Evolutionary conservation across 2,113 vertebrate genomes (phyloP), one percentile per base, ranked within the genome.

Genomic region (Scomber scombrus): DNA sequence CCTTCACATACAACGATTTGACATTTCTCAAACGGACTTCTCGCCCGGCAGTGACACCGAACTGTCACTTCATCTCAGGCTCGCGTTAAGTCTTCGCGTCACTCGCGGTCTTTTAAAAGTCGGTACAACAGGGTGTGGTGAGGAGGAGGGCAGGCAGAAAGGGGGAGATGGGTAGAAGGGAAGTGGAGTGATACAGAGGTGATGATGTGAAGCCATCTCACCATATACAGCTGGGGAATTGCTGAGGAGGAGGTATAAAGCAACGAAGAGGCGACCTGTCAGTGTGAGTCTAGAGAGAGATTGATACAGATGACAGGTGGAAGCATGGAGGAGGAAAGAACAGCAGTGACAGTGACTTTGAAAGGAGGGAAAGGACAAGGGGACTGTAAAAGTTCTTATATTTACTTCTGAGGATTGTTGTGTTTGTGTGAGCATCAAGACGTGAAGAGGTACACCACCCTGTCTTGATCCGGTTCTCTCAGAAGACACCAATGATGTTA

Each of bases 11-110:
- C 73, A 81, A 15, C 71, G 56, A 19, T 71, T 68, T 82, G 85
- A 85, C 85, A 81, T 89, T 81, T 79, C 63, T 73, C 66, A 58
- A 78, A 81, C 23, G 40, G 56, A 71, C 84, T 81, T 83, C 73
- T 67, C 23, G 11, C 51, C 67, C 40, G 18, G 45, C 74, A 8
- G 49, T 72, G 78, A 80, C 81, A 80, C 75, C 83, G 78, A 85
- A 74, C 62, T 89, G 89, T 88, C 82, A 84, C 86, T 65, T 80
- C 10, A 4, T 26, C 58, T 87, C 47, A 73, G 57, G 23, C 23
- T 80, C 19, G 11, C 13, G 21, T 65, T 51, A 60, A 75, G 60
- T 68, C 71, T 79, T 57, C 2, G 14, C 75, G 40, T 76, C 61
- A 65, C 69, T 67, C 26, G 47, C 14, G 14, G 55, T 29, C 51